Percentiles rank a stretch among this genome's conserved stretches.
Evolutionary conservation across 2,888 invertebrate species (phyloP).

Genomic region (Macrosiphum euphorbiae): DNA sequence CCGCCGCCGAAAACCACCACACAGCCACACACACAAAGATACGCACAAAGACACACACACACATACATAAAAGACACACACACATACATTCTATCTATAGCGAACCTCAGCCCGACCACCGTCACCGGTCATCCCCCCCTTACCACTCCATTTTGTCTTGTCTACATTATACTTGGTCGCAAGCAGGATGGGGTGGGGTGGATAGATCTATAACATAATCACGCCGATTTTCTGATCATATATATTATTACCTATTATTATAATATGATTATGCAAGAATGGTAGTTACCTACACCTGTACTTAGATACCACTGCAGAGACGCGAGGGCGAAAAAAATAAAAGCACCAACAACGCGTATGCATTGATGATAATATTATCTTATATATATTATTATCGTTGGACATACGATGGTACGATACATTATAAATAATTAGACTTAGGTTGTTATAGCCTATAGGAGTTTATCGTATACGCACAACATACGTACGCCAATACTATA

Average conservation of each 20-base stretch:
- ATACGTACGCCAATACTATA: no score
- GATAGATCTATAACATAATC: neutral
- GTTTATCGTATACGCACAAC: no score
- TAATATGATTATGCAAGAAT: no score
- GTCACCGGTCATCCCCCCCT: neutral
- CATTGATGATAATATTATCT: no score
- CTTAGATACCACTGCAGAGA: neutral
- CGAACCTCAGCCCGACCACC: neutral
- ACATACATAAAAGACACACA: neutral
- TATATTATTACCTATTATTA: no score
- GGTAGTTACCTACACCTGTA: no score
- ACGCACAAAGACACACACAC: neutral
- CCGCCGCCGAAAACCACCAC: slow-evolving; percentile 50
- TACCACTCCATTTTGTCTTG: neutral
- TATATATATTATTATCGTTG: no score
- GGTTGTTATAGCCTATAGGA: no score
- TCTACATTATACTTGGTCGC: neutral
- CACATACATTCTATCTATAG: neutral
- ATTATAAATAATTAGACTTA: no score
- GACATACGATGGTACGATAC: no score
- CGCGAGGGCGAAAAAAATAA: neutral
- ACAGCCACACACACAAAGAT: neutral
- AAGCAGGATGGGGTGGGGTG: no score
- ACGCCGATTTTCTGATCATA: no score
- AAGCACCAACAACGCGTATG: neutral